Percentiles rank a stretch among this genome's conserved stretches.
Evolutionary conservation across 1,140 invertebrate species (phyloP).

Genomic region (Fopius arisanus): DNA sequence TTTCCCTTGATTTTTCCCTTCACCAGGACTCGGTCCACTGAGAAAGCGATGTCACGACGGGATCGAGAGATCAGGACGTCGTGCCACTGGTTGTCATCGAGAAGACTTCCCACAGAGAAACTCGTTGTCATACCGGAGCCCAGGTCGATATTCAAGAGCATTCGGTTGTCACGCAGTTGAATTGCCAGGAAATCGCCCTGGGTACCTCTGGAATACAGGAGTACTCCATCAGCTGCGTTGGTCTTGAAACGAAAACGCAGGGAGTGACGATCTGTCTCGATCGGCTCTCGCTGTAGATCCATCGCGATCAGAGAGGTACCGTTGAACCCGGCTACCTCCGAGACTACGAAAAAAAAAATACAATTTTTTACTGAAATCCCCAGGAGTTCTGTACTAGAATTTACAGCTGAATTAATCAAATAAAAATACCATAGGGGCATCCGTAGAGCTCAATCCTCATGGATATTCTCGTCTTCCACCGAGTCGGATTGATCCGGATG

Average conservation of each 20-base stretch:
- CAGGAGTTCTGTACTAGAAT: no score
- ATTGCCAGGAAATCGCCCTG: conserved; percentile 94
- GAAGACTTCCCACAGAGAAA: conserved; percentile 87
- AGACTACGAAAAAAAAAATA: conserved; percentile 67
- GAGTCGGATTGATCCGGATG: conserved; percentile 92
- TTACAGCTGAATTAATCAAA: no score
- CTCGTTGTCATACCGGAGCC: conserved; percentile 83
- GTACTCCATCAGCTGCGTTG: conserved; percentile 84
- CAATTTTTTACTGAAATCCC: background rate
- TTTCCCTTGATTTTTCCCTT: conserved; percentile 85
- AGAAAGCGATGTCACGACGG: conserved; percentile 83
- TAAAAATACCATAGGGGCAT: conserved; percentile 86
- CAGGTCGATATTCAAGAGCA: conserved; percentile 90
- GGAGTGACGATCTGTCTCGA: conserved; percentile 82
- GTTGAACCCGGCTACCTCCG: conserved; percentile 86
- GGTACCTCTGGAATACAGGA: conserved; percentile 91
- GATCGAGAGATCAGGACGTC: conserved; percentile 90
- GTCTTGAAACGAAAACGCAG: conserved; percentile 95
- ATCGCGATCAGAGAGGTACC: conserved; percentile 79
- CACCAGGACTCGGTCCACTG: conserved; percentile 91
- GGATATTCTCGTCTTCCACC: conserved; percentile 95
- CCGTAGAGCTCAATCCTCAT: conserved; percentile 93
- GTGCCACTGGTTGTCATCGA: conserved; percentile 98
- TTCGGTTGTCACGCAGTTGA: conserved; percentile 88
- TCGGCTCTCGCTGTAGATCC: conserved; percentile 78